phyloP scores from a whole-genome alignment of 2,888 invertebrate genomes.

The Chrysomela aeneicollis region DNA sequence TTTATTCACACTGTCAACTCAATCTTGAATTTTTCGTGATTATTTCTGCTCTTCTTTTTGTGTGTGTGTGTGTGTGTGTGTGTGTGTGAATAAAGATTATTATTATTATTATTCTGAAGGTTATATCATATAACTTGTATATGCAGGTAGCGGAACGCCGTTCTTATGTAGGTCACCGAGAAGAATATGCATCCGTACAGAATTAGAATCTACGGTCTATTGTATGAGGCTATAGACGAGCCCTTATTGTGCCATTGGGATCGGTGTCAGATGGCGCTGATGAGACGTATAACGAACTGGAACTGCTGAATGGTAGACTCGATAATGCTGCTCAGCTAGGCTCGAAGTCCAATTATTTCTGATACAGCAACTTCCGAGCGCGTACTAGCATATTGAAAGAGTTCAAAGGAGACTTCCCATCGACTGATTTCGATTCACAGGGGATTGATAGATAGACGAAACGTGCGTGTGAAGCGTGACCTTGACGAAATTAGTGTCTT shows the following conservation, averaged over 20 bases:
- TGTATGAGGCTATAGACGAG: background rate
- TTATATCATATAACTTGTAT: too few relatives aligned
- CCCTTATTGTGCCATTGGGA: slow-evolving; percentile 5
- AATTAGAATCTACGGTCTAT: slow-evolving; percentile 1
- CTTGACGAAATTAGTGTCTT: too few relatives aligned
- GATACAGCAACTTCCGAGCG: background rate
- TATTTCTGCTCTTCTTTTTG: too few relatives aligned
- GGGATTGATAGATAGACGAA: background rate
- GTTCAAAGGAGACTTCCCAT: background rate
- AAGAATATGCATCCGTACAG: slow-evolving; percentile 1
- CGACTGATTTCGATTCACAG: background rate
- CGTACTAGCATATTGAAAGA: background rate
- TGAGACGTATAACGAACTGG: slow-evolving; percentile 7
- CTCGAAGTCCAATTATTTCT: slow-evolving; percentile 1
- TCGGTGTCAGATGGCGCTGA: background rate
- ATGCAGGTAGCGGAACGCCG: background rate
- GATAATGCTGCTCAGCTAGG: background rate
- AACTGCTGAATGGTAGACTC: background rate
- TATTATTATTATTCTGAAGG: too few relatives aligned
- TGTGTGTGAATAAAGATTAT: too few relatives aligned
- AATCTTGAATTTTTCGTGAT: too few relatives aligned
- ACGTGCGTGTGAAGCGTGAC: too few relatives aligned
- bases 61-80: too few relatives aligned
- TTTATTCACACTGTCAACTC: too few relatives aligned
- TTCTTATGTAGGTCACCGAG: background rate